Evolutionary conservation across 2,113 vertebrate species (phyloP), one percentile per base, ranked within the genome.

Genomic region (Pagrus major): DNA sequence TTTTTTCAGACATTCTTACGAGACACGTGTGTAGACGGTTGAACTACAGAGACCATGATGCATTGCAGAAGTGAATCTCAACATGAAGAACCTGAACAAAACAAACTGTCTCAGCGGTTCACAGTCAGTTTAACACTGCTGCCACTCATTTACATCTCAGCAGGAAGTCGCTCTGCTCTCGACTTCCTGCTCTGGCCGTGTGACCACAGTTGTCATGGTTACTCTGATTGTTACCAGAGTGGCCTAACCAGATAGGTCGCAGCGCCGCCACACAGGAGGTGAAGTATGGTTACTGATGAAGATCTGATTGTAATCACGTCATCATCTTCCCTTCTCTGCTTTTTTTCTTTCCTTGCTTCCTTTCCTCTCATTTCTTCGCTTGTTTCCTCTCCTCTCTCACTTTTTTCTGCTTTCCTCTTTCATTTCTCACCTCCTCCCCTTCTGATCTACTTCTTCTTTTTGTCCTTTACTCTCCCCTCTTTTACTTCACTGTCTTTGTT

Each of bases 101-200:
- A 4, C n/a, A 23, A 49, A 39, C 2, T 49, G 49, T 10, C 9
- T 6, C 44, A 20, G 47, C 20, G 3, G 2, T 5, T 10, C 21
- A 0, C 16, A 25, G 52, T 35, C 55, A 12, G 16, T 58, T 63
- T 69, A 18, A 39, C 69, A 6, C 41, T 4, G 29, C 46, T 2
- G 18, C 27, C 47, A 18, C 11, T 6, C 3, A 61, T 61, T 75
- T 81, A 20, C 71, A 60, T 42, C n/a, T 59, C 49, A 33, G 35
- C 76, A 88, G 86, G 86, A 88, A 80, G 71, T 64, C 33, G 2
- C 39, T 4, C 20, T n/a, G 5, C 20, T 21, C 23, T 60, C 15
- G 0, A 70, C 79, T 80, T 88, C 76, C 76, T 83, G 59, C 35
- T 75, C 12, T 2, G 4, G 54, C 51, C 9, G 5, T 10, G 5